Percentiles rank a stretch among this genome's conserved stretches.
These are phyloP conservation scores for Heliconius sara DNA, from an alignment of 2,888 invertebrate genomes.

Conservation along the genomic window DNA sequence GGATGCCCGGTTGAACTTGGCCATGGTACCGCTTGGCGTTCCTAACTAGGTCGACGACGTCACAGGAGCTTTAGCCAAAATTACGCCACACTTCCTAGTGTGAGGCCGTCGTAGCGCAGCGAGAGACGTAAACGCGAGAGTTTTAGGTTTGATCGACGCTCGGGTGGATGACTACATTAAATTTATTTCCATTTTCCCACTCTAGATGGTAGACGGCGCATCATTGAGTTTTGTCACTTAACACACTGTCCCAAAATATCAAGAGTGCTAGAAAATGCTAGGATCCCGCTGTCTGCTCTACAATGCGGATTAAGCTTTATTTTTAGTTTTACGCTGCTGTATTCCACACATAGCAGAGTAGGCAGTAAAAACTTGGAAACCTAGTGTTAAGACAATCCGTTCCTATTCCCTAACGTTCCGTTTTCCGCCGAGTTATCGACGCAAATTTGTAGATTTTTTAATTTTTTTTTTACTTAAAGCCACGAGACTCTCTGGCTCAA, in stretches of 20 bases:
- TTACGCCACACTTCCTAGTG: conserved; percentile 65
- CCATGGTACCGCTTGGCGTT: conserved; percentile 81
- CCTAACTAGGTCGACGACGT: conserved; percentile 81
- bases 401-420: too few relatives aligned
- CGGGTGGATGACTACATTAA: neutral
- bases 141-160: neutral
- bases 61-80: conserved; percentile 81
- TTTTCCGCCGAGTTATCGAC: too few relatives aligned
- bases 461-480: conserved; percentile 52
- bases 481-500: conserved; percentile 65
- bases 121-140: neutral
- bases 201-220: neutral
- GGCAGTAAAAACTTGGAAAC: too few relatives aligned
- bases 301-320: too few relatives aligned
- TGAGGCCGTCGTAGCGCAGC: neutral
- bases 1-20: conserved; percentile 82
- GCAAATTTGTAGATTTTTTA: too few relatives aligned
- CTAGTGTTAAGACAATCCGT: too few relatives aligned
- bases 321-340: too few relatives aligned
- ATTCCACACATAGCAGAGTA: too few relatives aligned
- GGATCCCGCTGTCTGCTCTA: too few relatives aligned
- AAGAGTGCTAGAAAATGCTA: too few relatives aligned
- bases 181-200: neutral
- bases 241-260: neutral
- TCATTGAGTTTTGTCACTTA: neutral